Evolutionary conservation across 2,888 invertebrate genomes (phyloP).

Genomic region (Lissocephala sabroskyi): DNA sequence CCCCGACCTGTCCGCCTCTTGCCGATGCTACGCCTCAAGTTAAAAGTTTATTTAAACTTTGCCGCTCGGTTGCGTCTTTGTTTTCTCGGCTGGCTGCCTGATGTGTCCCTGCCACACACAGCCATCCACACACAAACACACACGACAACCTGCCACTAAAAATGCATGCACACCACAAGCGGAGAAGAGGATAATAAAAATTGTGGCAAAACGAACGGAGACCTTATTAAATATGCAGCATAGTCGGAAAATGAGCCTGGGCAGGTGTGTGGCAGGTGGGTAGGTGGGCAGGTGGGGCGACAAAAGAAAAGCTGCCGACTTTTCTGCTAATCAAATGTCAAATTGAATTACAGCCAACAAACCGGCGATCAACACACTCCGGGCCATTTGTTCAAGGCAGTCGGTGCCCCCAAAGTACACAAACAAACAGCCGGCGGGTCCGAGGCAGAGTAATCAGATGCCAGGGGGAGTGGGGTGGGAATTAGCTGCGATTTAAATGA

Average conservation of each 20-base stretch:
- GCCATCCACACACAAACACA: conserved; percentile 1
- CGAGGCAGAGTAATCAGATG: conserved; percentile 10
- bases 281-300: not conserved
- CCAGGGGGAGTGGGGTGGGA: conserved; percentile 6
- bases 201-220: conserved; percentile 20
- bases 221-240: conserved; percentile 53
- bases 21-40: conserved; percentile 56
- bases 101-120: not conserved
- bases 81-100: conserved; percentile 3
- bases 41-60: conserved; percentile 60
- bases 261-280: conserved; percentile 8
- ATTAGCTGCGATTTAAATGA: conserved; percentile 36
- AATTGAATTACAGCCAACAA: conserved; percentile 55
- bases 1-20: conserved; percentile 37
- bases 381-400: conserved; percentile 29
- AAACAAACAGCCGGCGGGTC: conserved; percentile 1
- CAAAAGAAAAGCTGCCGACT: conserved; percentile 12
- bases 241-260: conserved; percentile 48
- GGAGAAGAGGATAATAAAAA: conserved; percentile 50
- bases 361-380: conserved; percentile 16
- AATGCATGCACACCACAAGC: conserved; percentile 14
- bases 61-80: conserved; percentile 31
- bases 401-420: conserved; percentile 10
- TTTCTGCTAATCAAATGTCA: conserved; percentile 52
- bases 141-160: too few species aligned